A percentile compares a stretch with the other conserved stretches of the same genome.
Conservation (phyloP, 2,888 invertebrate genomes). For the Athetis lepigone region DNA sequence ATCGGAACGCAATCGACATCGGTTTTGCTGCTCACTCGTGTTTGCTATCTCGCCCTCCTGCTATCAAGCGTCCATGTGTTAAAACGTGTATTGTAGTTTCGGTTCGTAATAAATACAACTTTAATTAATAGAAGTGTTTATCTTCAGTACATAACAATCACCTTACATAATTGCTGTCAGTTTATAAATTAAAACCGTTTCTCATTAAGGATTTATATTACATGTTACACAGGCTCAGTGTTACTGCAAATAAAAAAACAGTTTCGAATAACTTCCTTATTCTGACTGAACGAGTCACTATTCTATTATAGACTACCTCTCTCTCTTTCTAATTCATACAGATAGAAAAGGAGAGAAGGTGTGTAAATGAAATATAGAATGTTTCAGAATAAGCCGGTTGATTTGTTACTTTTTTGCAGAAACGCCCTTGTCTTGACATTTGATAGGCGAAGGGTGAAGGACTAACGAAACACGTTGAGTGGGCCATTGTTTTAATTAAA, state of each 20-base stretch:
- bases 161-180: slow-evolving; percentile 37
- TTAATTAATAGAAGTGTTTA: no score
- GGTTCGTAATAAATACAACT: no score
- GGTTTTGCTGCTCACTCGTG: no score
- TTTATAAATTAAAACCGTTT: slow-evolving; percentile 34
- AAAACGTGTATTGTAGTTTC: no score
- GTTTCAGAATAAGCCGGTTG: slow-evolving; percentile 56
- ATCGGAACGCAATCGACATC: no score
- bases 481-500: slow-evolving; percentile 28
- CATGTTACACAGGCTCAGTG: slow-evolving; percentile 70
- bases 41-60: no score
- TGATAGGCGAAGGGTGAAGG: slow-evolving; percentile 65
- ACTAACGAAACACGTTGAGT: slow-evolving; percentile 59
- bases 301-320: slow-evolving; percentile 47
- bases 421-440: slow-evolving; percentile 68
- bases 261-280: slow-evolving; percentile 69
- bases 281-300: slow-evolving; percentile 50
- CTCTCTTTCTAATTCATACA: slow-evolving; percentile 48
- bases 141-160: no score
- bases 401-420: slow-evolving; percentile 61
- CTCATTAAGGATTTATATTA: slow-evolving; percentile 64
- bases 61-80: no score
- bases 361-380: slow-evolving; percentile 19
- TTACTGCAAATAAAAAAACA: slow-evolving; percentile 66
- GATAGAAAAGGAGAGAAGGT: slow-evolving; percentile 11